Evolutionary conservation across 1,140 invertebrate species (phyloP).

Genomic region (Pygmarrhopalites habei): DNA sequence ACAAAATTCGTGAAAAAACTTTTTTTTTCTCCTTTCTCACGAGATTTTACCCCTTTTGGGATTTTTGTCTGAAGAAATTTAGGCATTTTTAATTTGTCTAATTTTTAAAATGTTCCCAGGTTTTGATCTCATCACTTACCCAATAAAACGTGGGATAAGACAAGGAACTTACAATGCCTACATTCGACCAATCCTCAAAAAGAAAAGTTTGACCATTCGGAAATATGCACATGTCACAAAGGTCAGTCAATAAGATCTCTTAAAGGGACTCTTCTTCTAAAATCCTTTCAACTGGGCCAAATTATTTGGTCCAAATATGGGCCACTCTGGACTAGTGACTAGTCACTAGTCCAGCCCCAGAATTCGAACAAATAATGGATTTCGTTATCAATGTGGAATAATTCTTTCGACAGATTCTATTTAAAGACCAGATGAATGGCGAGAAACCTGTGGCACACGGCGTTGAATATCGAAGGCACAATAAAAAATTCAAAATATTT

Average conservation of each 20-base stretch:
- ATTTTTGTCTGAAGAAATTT: not conserved
- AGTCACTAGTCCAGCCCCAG: too few species aligned
- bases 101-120: too few species aligned
- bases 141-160: slow-evolving; percentile 18
- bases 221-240: slow-evolving; percentile 24
- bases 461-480: slow-evolving; percentile 30
- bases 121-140: slow-evolving; percentile 22
- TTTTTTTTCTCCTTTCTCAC: not conserved
- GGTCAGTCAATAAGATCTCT: not conserved
- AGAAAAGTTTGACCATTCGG: slow-evolving; percentile 7
- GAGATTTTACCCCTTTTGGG: not conserved
- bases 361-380: too few species aligned
- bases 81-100: too few species aligned
- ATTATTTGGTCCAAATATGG: not conserved
- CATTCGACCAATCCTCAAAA: not conserved
- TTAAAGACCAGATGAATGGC: too few species aligned
- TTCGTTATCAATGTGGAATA: not conserved
- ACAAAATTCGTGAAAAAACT: too few species aligned
- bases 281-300: not conserved
- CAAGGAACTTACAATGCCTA: slow-evolving; percentile 17
- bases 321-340: not conserved
- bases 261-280: not conserved
- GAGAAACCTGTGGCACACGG: slow-evolving; percentile 26
- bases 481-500: slow-evolving; percentile 13
- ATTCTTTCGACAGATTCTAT: slow-evolving; percentile 13